These are phyloP conservation scores for Tipula vernalis DNA, from an alignment of 2,888 invertebrate species.

Conservation along the genomic window DNA sequence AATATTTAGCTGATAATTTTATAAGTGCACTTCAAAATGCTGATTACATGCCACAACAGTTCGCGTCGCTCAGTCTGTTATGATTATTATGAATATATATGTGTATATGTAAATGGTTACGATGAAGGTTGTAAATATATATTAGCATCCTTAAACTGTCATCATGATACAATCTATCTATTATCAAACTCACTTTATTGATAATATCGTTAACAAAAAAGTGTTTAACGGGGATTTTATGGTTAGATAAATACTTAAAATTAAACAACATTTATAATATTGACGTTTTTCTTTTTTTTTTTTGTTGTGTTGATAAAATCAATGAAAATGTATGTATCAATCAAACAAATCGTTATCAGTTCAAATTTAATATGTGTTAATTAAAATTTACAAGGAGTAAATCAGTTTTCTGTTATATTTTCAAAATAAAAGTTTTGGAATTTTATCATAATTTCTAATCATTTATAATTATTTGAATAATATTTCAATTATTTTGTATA, in stretches of 20 bases:
- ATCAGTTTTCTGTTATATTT: not conserved
- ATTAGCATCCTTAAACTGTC: not conserved
- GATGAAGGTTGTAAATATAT: not conserved
- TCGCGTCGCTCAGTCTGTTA: not conserved
- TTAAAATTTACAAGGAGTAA: not conserved
- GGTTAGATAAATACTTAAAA: not conserved
- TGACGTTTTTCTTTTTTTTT: not conserved
- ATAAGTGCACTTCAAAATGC: not conserved
- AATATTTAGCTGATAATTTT: not conserved
- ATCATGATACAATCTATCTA: not conserved
- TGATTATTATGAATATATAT: not conserved
- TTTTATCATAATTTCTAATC: conserved; percentile 4
- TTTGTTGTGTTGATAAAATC: not conserved
- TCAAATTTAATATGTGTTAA: not conserved
- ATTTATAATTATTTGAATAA: not conserved
- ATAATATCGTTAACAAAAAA: not conserved
- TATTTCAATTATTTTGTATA: not conserved
- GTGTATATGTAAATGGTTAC: not conserved
- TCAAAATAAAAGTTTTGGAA: not conserved
- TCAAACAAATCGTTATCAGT: not conserved
- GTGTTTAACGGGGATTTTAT: not conserved
- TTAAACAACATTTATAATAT: not conserved
- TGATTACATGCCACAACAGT: not conserved
- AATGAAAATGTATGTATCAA: not conserved
- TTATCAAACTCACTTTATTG: not conserved